Percentiles rank a stretch among this genome's conserved stretches.
phyloP scores from a whole-genome alignment of 1,140 invertebrate species.

The Philotrypesis tridentata region DNA sequence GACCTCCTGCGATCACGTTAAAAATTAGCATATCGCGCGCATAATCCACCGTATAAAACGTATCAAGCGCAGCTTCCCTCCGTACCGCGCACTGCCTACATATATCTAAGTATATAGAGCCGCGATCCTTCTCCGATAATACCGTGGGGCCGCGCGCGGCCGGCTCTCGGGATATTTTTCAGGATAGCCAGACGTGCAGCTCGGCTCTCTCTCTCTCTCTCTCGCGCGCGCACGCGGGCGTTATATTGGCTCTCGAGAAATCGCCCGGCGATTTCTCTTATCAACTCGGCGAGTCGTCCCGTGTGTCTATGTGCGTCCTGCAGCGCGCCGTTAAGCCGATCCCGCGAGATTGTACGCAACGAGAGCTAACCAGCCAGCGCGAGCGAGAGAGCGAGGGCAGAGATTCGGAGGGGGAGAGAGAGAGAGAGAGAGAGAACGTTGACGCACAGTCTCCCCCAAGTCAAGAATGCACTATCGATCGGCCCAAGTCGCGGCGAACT shows the following conservation, averaged over 20 bases:
- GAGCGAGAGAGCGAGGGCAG: neutral
- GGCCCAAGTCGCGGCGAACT: constrained; percentile 19
- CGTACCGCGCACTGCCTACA: no score
- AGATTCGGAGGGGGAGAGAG: constrained; percentile 4
- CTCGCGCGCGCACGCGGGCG: neutral
- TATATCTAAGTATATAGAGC: no score
- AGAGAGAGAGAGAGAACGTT: constrained; percentile 49
- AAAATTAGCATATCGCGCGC: no score
- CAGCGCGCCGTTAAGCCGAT: neutral
- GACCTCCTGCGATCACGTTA: no score
- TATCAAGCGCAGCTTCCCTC: no score
- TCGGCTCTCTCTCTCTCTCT: neutral
- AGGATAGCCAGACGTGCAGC: no score
- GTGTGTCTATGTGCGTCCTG: neutral
- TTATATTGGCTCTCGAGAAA: neutral
- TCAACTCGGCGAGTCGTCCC: neutral
- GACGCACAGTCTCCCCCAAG: constrained; percentile 62
- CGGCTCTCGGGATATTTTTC: no score
- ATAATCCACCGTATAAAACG: no score
- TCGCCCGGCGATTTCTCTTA: constrained; percentile 11
- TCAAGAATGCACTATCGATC: constrained; percentile 72
- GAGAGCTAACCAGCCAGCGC: no score
- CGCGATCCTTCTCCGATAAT: no score
- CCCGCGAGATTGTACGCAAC: neutral
- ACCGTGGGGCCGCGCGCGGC: no score